These are phyloP conservation scores for Noctua janthina DNA, from an alignment of 2,888 invertebrate species.

Conservation along the genomic window DNA sequence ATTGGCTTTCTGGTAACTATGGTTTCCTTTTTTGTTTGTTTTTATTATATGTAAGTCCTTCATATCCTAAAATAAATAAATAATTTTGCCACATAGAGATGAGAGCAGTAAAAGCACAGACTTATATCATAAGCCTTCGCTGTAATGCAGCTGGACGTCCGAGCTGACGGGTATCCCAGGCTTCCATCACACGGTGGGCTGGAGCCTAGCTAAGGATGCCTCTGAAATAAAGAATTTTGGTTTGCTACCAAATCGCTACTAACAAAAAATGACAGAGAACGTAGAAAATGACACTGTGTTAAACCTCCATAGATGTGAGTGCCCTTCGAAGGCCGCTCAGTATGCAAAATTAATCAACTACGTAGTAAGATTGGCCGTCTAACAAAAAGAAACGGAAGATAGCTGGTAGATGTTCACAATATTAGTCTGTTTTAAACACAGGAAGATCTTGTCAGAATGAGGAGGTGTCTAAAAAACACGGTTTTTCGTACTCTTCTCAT, in stretches of 20 bases:
- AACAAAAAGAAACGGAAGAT: background rate
- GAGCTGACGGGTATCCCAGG: conserved; percentile 48
- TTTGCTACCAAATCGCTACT: background rate
- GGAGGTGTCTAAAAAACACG: background rate
- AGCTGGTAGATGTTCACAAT: background rate
- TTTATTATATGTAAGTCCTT: too few relatives aligned
- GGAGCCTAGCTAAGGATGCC: conserved; percentile 40
- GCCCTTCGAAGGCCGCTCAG: background rate
- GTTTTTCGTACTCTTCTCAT: too few relatives aligned
- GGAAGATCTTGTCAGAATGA: background rate
- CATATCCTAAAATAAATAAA: too few relatives aligned
- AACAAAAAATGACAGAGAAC: background rate
- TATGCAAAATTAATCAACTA: background rate
- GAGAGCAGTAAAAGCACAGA: conserved; percentile 30
- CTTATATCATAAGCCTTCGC: conserved; percentile 30
- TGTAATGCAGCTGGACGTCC: conserved; percentile 43
- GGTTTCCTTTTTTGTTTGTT: too few relatives aligned
- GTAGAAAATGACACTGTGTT: background rate
- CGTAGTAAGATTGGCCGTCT: background rate
- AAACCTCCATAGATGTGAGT: background rate
- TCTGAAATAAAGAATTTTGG: background rate
- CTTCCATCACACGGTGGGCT: conserved; percentile 45
- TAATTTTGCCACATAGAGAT: conserved; percentile 21
- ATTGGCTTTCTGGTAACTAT: too few relatives aligned
- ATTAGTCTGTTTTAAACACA: background rate